Evolutionary conservation across 2,797 vertebrate species (phyloP), one percentile per base, ranked within the genome.

Genomic region (Glossophaga mutica): DNA sequence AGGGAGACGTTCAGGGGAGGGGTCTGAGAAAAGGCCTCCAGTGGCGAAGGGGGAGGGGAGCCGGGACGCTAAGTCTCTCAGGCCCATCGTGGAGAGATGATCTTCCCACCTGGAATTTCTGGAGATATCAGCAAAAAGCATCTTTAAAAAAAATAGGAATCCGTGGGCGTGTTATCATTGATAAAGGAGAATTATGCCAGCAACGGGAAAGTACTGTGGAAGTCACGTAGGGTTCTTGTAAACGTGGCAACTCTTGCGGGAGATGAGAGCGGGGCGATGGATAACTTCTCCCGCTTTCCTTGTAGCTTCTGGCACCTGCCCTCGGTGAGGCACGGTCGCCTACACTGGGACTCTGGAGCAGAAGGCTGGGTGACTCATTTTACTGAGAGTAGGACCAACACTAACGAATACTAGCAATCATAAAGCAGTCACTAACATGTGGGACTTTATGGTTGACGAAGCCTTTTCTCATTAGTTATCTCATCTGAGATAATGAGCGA

Each of bases 391-490:
- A 78, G 85, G 92, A 91, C 85, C 24, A 81, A 50, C 52, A 32
- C 50, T 87, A 83, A 84, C 62, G 92, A 79, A 79, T 67, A 55
- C 32, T 34, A 67, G 92, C 82, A 48, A 71, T 71, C 82, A 90
- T 93, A 86, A 96, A 94, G 22, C 37, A 39, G 42, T 97, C 92
- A 29, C 42, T 76, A 70, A 65, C 44, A 67, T 82, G 74, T 95
- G 70, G 78, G 55, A 46, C 39, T 94, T 93, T 65, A 67, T 44
- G 48, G 32, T 67, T 92, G 67, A 77, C 82, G 79, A 65, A 76
- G 57, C 24, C 34, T 84, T 96, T 95, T 87, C 83, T 96, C 76
- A 94, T 87, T 95, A 37, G 81, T 95, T 91, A 87, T 91, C 93
- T 95, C 88, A 94, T 94, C 74, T 81, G 88, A 95, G 88, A 82